phyloP scores from a whole-genome alignment of 1,140 invertebrate genomes.

The Radopholus similis region DNA sequence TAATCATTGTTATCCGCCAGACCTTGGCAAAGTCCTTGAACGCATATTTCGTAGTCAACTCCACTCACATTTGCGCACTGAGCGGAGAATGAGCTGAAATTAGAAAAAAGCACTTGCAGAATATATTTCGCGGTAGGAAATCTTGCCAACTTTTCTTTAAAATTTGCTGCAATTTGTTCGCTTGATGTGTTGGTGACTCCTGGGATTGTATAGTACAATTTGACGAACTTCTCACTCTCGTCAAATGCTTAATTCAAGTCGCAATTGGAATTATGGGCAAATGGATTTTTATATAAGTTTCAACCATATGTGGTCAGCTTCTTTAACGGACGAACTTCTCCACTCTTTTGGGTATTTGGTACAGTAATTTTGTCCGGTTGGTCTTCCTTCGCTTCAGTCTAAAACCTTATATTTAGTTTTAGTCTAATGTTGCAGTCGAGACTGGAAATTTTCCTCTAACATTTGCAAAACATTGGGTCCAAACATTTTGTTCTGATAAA shows the following conservation, averaged over 20 bases:
- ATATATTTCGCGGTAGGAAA: neutral
- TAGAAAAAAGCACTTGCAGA: too few relatives aligned
- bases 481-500: too few relatives aligned
- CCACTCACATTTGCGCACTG: slow-evolving; percentile 34
- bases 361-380: neutral
- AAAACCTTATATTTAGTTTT: neutral
- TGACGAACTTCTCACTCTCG: slow-evolving; percentile 52
- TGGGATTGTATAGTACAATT: slow-evolving; percentile 43
- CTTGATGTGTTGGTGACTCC: slow-evolving; percentile 30
- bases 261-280: neutral
- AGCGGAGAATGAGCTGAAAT: slow-evolving; percentile 45
- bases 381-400: neutral
- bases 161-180: slow-evolving; percentile 21
- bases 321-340: slow-evolving; percentile 31
- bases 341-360: neutral
- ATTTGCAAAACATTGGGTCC: too few relatives aligned
- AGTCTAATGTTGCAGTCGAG: neutral
- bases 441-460: neutral
- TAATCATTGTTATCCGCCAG: too few relatives aligned
- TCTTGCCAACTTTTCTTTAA: slow-evolving; percentile 34
- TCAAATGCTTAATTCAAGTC: slow-evolving; percentile 37
- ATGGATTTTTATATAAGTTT: neutral
- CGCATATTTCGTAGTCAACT: slow-evolving; percentile 37
- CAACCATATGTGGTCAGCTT: slow-evolving; percentile 44
- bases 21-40: slow-evolving; percentile 29